Evolutionary conservation across 1,140 invertebrate species (phyloP).

Genomic region (Asbolus verrucosus): DNA sequence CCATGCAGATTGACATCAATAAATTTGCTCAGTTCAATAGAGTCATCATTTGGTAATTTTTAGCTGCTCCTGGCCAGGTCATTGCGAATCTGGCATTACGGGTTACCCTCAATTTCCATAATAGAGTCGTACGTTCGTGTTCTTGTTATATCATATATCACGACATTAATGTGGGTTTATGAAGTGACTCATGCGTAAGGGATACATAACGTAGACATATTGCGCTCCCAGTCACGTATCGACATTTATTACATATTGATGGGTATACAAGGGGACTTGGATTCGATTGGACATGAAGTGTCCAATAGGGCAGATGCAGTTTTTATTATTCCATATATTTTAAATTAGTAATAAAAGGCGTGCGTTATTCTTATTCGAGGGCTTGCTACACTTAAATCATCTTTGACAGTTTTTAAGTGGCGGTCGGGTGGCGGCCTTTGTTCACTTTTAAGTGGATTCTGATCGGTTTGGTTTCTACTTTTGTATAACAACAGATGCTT

Average conservation of each 20-base stretch:
- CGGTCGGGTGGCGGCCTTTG: slow-evolving; percentile 50
- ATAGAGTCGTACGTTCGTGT: slow-evolving; percentile 51
- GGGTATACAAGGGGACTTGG: slow-evolving; percentile 20
- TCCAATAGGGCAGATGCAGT: slow-evolving; percentile 50
- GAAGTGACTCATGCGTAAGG: slow-evolving; percentile 55
- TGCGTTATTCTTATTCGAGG: slow-evolving; percentile 40
- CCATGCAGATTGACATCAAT: slow-evolving; percentile 27
- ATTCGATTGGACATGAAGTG: slow-evolving; percentile 45
- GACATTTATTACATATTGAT: slow-evolving; percentile 53
- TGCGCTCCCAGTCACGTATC: slow-evolving; percentile 47
- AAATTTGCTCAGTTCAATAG: no score
- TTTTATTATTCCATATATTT: slow-evolving; percentile 52
- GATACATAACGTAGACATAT: slow-evolving; percentile 53
- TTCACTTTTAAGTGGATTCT: slow-evolving; percentile 57
- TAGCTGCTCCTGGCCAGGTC: no score
- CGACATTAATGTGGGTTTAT: slow-evolving; percentile 51
- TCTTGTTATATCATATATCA: slow-evolving; percentile 48
- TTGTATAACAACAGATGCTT: slow-evolving; percentile 49
- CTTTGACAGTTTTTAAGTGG: slow-evolving; percentile 52
- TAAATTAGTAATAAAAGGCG: slow-evolving; percentile 51
- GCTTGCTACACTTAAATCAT: slow-evolving; percentile 52
- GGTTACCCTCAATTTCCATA: slow-evolving; percentile 52
- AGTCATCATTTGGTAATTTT: no score
- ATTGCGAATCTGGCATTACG: slow-evolving; percentile 2
- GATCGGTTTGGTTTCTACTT: slow-evolving; percentile 49